These are phyloP conservation scores for Alcis repandata DNA, from an alignment of 2,888 invertebrate genomes.

Conservation along the genomic window DNA sequence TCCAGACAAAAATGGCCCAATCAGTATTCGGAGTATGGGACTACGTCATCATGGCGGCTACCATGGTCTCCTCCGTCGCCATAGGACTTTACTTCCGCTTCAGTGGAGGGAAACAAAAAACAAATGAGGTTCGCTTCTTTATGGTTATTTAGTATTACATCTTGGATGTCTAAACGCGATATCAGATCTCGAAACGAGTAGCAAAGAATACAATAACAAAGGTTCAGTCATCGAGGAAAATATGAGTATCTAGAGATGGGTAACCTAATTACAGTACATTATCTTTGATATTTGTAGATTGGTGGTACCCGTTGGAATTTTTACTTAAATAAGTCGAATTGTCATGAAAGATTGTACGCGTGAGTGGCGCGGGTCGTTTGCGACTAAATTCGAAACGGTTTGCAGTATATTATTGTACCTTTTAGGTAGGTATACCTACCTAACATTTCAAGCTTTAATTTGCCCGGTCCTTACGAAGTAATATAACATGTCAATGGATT, in stretches of 20 bases:
- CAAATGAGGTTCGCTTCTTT: constrained; percentile 88
- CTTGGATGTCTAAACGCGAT: constrained; percentile 1
- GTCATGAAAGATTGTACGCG: too few species aligned
- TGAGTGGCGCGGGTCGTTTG: too few species aligned
- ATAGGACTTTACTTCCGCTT: constrained; percentile 95
- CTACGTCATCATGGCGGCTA: constrained; percentile 90
- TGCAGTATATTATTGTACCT: too few species aligned
- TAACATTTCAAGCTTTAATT: too few species aligned
- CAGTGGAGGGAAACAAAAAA: constrained; percentile 94
- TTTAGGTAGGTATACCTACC: too few species aligned
- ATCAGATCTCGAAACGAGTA: not conserved
- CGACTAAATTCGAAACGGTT: too few species aligned
- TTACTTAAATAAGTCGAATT: too few species aligned
- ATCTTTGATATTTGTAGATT: too few species aligned
- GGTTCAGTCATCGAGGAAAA: not conserved
- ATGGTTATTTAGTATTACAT: constrained; percentile 3
- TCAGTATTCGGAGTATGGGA: constrained; percentile 89
- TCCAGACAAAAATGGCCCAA: constrained; percentile 61
- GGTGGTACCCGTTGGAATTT: too few species aligned
- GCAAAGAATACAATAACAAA: constrained; percentile 3
- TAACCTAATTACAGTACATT: too few species aligned
- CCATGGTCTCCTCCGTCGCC: constrained; percentile 89
- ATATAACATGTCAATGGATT: too few species aligned
- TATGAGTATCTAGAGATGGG: not conserved
- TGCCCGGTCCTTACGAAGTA: too few species aligned